Evolutionary conservation across 2,888 invertebrate genomes (phyloP).

Genomic region (Pinctada fucata): DNA sequence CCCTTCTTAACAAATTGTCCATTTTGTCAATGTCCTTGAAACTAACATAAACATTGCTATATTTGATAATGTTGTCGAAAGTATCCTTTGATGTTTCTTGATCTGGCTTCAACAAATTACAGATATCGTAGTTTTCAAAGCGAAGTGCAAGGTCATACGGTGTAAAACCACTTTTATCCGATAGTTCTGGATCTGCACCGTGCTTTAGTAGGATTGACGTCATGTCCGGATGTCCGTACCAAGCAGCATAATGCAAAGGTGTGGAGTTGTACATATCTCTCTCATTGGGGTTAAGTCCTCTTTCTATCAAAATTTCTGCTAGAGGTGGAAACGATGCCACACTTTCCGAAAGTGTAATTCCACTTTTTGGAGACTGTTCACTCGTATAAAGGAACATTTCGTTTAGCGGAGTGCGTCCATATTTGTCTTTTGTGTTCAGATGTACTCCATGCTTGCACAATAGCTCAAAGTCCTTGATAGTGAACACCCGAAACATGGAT

Average conservation of each 20-base stretch:
- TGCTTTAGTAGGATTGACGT: conserved; percentile 1
- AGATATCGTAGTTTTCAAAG: conserved; percentile 6
- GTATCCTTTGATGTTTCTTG: neutral
- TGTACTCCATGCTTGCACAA: conserved; percentile 2
- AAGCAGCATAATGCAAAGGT: conserved; percentile 22
- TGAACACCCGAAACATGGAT: conserved; percentile 12
- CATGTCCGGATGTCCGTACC: conserved; percentile 12
- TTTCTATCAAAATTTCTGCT: conserved; percentile 6
- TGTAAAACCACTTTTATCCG: conserved; percentile 11
- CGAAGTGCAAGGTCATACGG: conserved; percentile 7
- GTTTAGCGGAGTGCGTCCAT: conserved; percentile 7
- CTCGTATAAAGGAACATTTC: conserved; percentile 9
- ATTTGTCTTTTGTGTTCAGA: conserved; percentile 10
- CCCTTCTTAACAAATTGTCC: neutral
- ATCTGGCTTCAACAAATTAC: neutral
- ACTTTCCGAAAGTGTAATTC: neutral
- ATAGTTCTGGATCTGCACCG: neutral
- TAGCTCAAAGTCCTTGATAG: conserved; percentile 6
- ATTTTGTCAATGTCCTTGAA: conserved; percentile 8
- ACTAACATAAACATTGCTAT: neutral
- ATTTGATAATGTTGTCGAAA: neutral
- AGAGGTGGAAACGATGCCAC: conserved; percentile 4
- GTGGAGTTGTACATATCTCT: conserved; percentile 6
- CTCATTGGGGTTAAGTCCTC: conserved; percentile 1
- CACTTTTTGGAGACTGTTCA: conserved; percentile 11